Base-by-base conservation (phyloP, 2,888 invertebrate genomes). In the Apamea anceps region DNA sequence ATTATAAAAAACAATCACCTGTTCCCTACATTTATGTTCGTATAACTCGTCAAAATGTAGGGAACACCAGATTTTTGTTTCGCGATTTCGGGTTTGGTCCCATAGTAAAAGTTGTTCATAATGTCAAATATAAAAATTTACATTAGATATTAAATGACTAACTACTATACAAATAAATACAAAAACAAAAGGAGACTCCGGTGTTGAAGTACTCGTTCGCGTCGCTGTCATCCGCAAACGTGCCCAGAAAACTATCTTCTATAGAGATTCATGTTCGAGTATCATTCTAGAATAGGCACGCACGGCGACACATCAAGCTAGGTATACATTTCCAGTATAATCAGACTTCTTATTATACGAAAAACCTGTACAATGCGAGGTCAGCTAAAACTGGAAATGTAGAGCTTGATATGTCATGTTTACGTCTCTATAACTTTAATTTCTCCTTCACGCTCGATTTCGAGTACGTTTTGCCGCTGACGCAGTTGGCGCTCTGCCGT, bases 401-500 rank as follows among this genome's bases (percentile, higher is more conserved):
- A 21, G 18, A 51, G 10, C 25, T 25, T 57, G 25, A 25, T 25
- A 10, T 57, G 57, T 57, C 25, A 3, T 57, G 54, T 51, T 5
- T 18, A 6, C 18, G 18, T 51, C 6, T 60, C n/a, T n/a, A 7
- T 32, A 21, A 32, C 18, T 63, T 32, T 37, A 65, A 6, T 65
- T 65, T 65, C 37, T 65, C 37, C 37, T 65, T 6, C 25, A 25
- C 37, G 18, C 25, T 65, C 25, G 37, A 25, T 70, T 75, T 54
- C 63, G 32, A 54, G 62, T 82, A 63, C 10, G 10, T 54, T 51
- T 18, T 13, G 7, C 21, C 42, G 21, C 1, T 80, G 85, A 85
- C 87, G 87, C 32, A 77, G 45, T 75, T 84, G 75, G 75, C 72
- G 60, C 42, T 25, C 0, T 18, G 0, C 10, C 60, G 42, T 68